Percentiles rank a stretch among this genome's conserved stretches.
Evolutionary conservation across 2,797 vertebrate species (phyloP).

Genomic region (Lepilemur septentrionalis): DNA sequence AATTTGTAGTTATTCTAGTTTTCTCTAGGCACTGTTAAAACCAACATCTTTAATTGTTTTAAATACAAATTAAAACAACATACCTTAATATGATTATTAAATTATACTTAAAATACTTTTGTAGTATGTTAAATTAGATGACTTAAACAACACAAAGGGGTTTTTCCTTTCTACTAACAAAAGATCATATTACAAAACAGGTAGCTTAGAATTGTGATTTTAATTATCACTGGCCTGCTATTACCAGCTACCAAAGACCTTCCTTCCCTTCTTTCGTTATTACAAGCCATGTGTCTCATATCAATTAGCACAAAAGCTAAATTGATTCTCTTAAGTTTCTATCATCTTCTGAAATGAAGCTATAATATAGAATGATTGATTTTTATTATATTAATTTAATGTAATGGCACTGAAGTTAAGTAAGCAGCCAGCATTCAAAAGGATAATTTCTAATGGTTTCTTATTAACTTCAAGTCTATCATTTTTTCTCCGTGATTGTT

Average conservation of each 20-base stretch:
- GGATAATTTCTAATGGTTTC: constrained; percentile 31
- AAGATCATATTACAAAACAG: neutral
- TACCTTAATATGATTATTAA: neutral
- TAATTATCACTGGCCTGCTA: neutral
- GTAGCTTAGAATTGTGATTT: neutral
- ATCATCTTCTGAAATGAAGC: constrained; percentile 10
- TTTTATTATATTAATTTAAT: constrained; percentile 61
- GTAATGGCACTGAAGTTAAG: constrained; percentile 59
- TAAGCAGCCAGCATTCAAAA: constrained; percentile 51
- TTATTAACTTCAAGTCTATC: constrained; percentile 44
- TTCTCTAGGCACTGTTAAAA: neutral
- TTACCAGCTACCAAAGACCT: neutral
- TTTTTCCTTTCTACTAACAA: neutral
- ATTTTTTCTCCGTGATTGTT: constrained; percentile 1
- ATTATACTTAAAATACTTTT: neutral
- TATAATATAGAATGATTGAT: constrained; percentile 34
- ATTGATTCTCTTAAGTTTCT: constrained; percentile 44
- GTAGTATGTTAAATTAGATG: neutral
- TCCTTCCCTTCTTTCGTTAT: neutral
- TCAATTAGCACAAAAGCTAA: constrained; percentile 49
- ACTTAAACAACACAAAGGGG: neutral
- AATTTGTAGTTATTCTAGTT: constrained; percentile 28
- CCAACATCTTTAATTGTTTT: neutral
- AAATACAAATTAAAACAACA: constrained; percentile 39
- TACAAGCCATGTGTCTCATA: neutral